phyloP scores from a whole-genome alignment of 1,140 invertebrate genomes.

The Ditylenchus dipsaci region DNA sequence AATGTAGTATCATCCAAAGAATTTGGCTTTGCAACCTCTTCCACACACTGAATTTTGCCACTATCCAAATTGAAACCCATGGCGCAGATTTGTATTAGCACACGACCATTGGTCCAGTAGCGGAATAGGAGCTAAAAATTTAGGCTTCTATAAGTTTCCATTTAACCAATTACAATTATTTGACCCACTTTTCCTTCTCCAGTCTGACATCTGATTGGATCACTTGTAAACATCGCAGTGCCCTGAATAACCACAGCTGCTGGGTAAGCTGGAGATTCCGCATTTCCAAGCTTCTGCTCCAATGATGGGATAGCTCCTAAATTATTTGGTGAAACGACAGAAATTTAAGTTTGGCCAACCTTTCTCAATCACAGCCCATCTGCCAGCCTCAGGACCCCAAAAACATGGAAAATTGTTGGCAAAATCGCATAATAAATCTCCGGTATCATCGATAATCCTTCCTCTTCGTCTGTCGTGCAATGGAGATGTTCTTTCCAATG shows the following conservation, averaged over 20 bases:
- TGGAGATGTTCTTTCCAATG: constrained; percentile 46
- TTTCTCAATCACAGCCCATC: constrained; percentile 54
- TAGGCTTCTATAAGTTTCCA: background rate
- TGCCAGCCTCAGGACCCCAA: constrained; percentile 54
- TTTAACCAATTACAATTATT: background rate
- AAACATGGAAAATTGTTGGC: constrained; percentile 53
- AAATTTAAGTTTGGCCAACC: constrained; percentile 24
- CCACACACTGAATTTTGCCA: constrained; percentile 41
- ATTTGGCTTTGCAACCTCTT: constrained; percentile 18
- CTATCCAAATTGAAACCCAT: constrained; percentile 48
- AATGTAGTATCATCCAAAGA: constrained; percentile 31
- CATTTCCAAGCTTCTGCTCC: constrained; percentile 30
- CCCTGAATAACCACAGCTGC: constrained; percentile 54
- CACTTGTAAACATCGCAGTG: constrained; percentile 52
- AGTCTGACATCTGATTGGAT: constrained; percentile 50
- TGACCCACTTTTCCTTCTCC: constrained; percentile 48
- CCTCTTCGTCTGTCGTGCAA: constrained; percentile 47
- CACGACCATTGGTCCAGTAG: constrained; percentile 54
- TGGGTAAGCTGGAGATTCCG: constrained; percentile 44
- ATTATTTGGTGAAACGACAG: constrained; percentile 2
- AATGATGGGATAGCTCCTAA: constrained; percentile 53
- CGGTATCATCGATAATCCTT: constrained; percentile 43
- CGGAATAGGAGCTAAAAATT: constrained; percentile 51
- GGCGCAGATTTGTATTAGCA: constrained; percentile 53
- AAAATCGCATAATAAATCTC: constrained; percentile 53